These are phyloP conservation scores for Brachionus plicatilis DNA, from an alignment of 1,140 invertebrate genomes.

Conservation along the genomic window DNA sequence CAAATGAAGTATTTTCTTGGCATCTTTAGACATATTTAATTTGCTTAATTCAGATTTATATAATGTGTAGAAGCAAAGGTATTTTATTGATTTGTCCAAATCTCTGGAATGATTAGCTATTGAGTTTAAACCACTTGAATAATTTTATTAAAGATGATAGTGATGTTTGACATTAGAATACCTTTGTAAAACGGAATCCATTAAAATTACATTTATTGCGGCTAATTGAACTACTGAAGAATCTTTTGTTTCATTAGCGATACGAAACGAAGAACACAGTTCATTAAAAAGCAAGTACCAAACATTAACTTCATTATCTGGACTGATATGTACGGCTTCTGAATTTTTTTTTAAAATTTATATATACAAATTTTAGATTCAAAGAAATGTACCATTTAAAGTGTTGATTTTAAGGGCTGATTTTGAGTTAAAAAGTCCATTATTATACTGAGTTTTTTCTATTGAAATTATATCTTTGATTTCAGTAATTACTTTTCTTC, in stretches of 20 bases:
- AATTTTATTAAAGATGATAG: background rate
- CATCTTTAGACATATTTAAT: background rate
- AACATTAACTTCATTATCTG: conserved; percentile 7
- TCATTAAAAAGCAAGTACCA: conserved; percentile 28
- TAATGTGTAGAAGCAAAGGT: background rate
- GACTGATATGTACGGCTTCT: background rate
- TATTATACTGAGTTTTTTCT: conserved; percentile 14
- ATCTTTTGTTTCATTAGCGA: conserved; percentile 31
- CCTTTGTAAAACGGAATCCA: background rate
- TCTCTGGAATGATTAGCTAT: background rate
- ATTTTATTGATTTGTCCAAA: conserved; percentile 6
- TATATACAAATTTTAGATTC: background rate
- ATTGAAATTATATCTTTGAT: conserved; percentile 19
- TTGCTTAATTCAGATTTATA: background rate
- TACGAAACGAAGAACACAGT: background rate
- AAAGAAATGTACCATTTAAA: background rate
- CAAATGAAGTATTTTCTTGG: conserved; percentile 17
- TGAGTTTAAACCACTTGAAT: background rate
- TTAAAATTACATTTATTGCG: conserved; percentile 16
- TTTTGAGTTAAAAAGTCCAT: background rate
- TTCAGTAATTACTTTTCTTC: conserved; percentile 18
- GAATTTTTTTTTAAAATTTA: background rate
- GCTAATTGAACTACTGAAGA: conserved; percentile 7
- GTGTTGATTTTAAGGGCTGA: conserved; percentile 10
- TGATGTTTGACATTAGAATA: background rate